A percentile compares a stretch with the other conserved stretches of the same genome.
Conservation (phyloP, 2,888 invertebrate species). For the Xanthorhoe spadicearia region DNA sequence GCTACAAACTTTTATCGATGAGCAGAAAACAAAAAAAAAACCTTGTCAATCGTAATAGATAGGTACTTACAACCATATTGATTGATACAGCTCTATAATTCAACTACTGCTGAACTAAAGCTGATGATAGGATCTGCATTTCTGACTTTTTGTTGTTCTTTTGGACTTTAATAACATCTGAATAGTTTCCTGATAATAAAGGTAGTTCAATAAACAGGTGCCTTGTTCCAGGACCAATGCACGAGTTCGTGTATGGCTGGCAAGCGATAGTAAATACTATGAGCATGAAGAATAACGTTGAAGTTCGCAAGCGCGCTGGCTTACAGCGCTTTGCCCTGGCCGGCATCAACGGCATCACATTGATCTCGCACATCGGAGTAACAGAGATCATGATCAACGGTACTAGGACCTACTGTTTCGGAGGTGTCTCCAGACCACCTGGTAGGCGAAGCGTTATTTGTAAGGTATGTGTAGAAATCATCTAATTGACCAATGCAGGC, state of each 20-base stretch:
- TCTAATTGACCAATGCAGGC: neutral
- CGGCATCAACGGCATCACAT: slow-evolving; percentile 78
- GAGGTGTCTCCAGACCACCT: slow-evolving; percentile 75
- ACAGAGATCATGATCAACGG: slow-evolving; percentile 82
- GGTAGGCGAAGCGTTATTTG: slow-evolving; percentile 76
- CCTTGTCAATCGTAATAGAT: no score
- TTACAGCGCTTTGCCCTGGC: slow-evolving; percentile 78
- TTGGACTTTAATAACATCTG: no score
- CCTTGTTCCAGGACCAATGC: slow-evolving; percentile 70
- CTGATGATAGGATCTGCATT: no score
- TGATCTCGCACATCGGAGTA: slow-evolving; percentile 78
- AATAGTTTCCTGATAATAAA: no score
- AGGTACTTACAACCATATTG: no score
- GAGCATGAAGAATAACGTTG: slow-evolving; percentile 82
- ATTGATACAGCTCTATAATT: no score
- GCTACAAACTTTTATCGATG: no score
- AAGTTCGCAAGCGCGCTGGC: slow-evolving; percentile 78
- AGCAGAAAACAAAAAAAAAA: no score
- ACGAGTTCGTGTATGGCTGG: slow-evolving; percentile 81
- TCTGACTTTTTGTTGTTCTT: no score
- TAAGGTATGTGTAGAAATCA: slow-evolving; percentile 53
- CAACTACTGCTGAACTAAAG: no score
- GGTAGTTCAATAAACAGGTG: neutral
- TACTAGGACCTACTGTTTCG: slow-evolving; percentile 76
- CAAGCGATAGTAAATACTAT: slow-evolving; percentile 81